Evolutionary conservation across 2,113 vertebrate species (phyloP).

Genomic region (Entomyzon cyanotis): DNA sequence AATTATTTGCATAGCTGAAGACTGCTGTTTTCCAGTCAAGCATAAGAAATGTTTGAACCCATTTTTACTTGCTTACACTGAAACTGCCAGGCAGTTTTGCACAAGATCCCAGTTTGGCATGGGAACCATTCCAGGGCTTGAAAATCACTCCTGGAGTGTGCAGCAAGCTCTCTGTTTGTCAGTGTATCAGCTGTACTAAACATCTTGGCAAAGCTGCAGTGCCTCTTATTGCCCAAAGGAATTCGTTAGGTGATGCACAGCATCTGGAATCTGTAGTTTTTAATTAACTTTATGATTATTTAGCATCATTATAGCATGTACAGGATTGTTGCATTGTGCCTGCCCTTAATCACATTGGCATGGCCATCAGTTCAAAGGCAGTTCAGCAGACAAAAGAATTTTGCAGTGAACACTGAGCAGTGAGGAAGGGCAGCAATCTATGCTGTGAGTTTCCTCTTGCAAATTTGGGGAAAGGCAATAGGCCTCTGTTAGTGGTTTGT

Average conservation of each 20-base stretch:
- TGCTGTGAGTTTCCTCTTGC: background rate
- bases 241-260: constrained; percentile 63
- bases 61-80: constrained; percentile 20
- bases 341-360: constrained; percentile 63
- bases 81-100: constrained; percentile 7
- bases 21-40: constrained; percentile 23
- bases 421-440: background rate
- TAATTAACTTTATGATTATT: constrained; percentile 79
- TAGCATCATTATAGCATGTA: constrained; percentile 63
- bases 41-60: constrained; percentile 46
- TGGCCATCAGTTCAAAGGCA: constrained; percentile 35
- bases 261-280: constrained; percentile 80
- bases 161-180: constrained; percentile 44
- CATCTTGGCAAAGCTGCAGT: constrained; percentile 64
- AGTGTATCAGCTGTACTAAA: constrained; percentile 51
- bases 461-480: background rate
- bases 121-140: constrained; percentile 54
- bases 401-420: background rate
- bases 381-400: constrained; percentile 49
- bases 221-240: constrained; percentile 71
- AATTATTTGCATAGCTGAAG: constrained; percentile 19
- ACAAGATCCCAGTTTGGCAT: constrained; percentile 16
- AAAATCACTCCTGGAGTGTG: constrained; percentile 29
- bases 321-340: constrained; percentile 61
- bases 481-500: background rate